A percentile compares a stretch with the other conserved stretches of the same genome.
These are phyloP conservation scores for Eupleurogrammus muticus DNA, from an alignment of 2,797 vertebrate species.

Conservation along the genomic window DNA sequence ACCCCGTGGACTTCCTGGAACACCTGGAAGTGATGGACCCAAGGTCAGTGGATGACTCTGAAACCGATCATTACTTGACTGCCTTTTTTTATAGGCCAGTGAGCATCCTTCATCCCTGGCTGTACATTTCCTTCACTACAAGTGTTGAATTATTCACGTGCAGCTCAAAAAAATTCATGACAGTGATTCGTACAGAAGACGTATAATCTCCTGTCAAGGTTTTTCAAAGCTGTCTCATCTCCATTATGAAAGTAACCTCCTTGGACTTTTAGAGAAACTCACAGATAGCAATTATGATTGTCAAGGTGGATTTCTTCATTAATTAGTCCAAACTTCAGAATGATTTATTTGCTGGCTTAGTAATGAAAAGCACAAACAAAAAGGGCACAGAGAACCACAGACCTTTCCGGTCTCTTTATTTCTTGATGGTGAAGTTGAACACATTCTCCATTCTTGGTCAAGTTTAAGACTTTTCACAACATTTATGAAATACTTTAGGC, in stretches of 20 bases:
- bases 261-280: background rate
- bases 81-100: background rate
- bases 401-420: background rate
- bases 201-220: background rate
- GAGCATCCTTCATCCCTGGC: background rate
- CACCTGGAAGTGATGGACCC: constrained; percentile 94
- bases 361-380: background rate
- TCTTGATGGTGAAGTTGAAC: background rate
- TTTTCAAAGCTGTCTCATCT: background rate
- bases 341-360: background rate
- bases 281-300: background rate
- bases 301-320: background rate
- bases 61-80: background rate
- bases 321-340: background rate
- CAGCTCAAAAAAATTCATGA: background rate
- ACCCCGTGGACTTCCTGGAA: constrained; percentile 94
- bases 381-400: background rate
- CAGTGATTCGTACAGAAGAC: background rate
- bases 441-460: constrained; percentile 2
- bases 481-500: background rate
- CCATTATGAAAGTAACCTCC: background rate
- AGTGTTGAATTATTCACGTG: background rate
- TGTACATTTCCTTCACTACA: background rate
- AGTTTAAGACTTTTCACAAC: background rate
- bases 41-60: constrained; percentile 85